A percentile compares a stretch with the other conserved stretches of the same genome.
Conservation (phyloP, 1,140 invertebrate genomes). For the Leptopilina clavipes region DNA sequence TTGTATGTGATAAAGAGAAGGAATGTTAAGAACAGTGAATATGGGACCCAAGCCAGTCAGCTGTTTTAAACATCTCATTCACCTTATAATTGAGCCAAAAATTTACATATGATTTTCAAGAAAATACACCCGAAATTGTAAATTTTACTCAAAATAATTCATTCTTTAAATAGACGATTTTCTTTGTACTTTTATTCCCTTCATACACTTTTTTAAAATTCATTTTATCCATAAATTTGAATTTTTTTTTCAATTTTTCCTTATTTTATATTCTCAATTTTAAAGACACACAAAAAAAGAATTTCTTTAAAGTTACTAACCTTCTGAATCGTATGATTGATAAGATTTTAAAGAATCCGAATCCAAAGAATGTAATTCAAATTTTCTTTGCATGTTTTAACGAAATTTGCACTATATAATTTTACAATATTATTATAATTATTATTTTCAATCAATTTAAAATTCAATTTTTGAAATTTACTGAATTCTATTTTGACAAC, state of each 20-base stretch:
- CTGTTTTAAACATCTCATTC: slow-evolving; percentile 9
- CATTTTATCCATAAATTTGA: too few relatives aligned
- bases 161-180: too few relatives aligned
- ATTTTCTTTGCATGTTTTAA: background rate
- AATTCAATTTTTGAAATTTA: too few relatives aligned
- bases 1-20: slow-evolving; percentile 8
- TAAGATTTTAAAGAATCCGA: background rate
- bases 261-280: too few relatives aligned
- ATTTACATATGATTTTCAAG: too few relatives aligned
- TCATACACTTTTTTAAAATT: too few relatives aligned
- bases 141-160: too few relatives aligned
- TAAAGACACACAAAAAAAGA: background rate
- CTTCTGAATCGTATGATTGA: background rate
- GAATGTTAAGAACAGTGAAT: slow-evolving; percentile 16
- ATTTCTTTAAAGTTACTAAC: slow-evolving; percentile 1
- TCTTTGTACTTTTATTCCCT: too few relatives aligned
- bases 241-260: too few relatives aligned
- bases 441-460: background rate
- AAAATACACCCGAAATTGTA: too few relatives aligned
- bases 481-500: too few relatives aligned
- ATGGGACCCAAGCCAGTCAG: slow-evolving; percentile 6
- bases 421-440: background rate
- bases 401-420: background rate
- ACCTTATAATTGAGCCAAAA: background rate
- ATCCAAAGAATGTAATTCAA: background rate